A percentile compares a stretch with the other conserved stretches of the same genome.
Evolutionary conservation across 2,797 vertebrate genomes (phyloP).

Genomic region (Tachyglossus aculeatus): DNA sequence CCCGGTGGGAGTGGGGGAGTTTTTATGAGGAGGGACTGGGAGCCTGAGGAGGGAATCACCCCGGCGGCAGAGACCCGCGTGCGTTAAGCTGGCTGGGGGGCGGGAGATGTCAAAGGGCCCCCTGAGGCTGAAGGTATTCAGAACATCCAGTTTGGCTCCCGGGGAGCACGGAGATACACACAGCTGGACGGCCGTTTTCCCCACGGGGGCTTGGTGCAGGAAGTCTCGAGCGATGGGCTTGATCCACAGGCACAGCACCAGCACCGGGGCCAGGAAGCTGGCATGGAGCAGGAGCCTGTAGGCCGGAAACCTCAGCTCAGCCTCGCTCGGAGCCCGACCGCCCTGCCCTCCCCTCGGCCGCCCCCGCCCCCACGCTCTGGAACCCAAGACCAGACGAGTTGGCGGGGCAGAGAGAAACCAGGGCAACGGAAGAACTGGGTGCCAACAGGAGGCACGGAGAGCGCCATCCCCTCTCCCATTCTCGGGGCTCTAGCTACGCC

Average conservation of each 20-base stretch:
- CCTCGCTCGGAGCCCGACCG: neutral
- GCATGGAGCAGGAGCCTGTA: constrained; percentile 86
- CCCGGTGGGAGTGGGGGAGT: neutral
- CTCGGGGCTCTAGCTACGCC: neutral
- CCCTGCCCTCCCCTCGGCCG: neutral
- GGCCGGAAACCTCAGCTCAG: neutral
- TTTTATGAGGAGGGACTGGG: neutral
- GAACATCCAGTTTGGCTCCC: neutral
- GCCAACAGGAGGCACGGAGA: neutral
- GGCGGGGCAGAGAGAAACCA: too few relatives aligned
- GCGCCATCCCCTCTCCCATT: neutral
- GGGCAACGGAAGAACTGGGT: too few relatives aligned
- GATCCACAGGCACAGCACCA: constrained; percentile 88
- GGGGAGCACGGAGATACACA: constrained; percentile 69
- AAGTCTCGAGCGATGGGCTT: constrained; percentile 92
- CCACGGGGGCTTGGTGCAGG: constrained; percentile 83
- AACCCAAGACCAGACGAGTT: too few relatives aligned
- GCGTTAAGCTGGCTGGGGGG: too few relatives aligned
- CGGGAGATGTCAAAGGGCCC: too few relatives aligned
- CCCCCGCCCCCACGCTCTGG: fast-evolving
- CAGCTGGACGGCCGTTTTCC: constrained; percentile 82
- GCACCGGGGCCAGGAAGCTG: constrained; percentile 88
- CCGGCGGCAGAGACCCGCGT: too few relatives aligned
- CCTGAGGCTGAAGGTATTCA: neutral
- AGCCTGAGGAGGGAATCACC: too few relatives aligned